Base-by-base conservation (phyloP, 2,888 invertebrate genomes). In the Patella ulyssiponensis region DNA sequence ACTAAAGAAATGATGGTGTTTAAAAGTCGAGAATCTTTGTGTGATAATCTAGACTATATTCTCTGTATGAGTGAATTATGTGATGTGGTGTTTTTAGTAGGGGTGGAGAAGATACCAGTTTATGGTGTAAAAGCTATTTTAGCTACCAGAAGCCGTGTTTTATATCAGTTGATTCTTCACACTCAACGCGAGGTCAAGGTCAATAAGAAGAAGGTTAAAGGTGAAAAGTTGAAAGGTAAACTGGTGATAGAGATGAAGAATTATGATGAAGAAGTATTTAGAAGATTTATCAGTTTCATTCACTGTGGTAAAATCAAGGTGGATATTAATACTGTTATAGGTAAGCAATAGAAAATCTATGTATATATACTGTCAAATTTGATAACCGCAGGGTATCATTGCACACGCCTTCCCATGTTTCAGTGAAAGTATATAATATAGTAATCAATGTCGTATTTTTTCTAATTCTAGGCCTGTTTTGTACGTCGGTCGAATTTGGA, bases 181-280 rank as follows among this genome's bases (percentile, higher is more conserved):
- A 64, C 23, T 11, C 64, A 64, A 23, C 20, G 23, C 11, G 20
- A 64, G 23, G 64, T 64, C 64, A 64, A 64, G 64, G 64, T 14
- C 23, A 44, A 44, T 44, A 44, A 44, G 44, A 64, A 64, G 64
- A 64, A 64, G 64, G 64, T 64, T 23, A 64, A 64, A 20, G 64
- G 64, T 64, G 64, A 64, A 23, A 64, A 64, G 64, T 64, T 64
- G 12, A 64, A 64, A 23, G 64, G 64, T 64, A 20, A 64, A 64
- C 20, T 64, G 12, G 64, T 64, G 20, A 23, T 64, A 20, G 64
- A 64, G 64, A 23, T 64, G 12, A 64, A 12, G 64, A 64, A 64
- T 23, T 64, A 64, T 64, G 64, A 64, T 20, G 23, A 64, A 64
- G 64, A 64, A 23, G 20, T 64, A 23, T 64, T 64, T 20, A 64